Conservation (phyloP, 2,888 invertebrate genomes). For the Opisthograptis luteolata region DNA sequence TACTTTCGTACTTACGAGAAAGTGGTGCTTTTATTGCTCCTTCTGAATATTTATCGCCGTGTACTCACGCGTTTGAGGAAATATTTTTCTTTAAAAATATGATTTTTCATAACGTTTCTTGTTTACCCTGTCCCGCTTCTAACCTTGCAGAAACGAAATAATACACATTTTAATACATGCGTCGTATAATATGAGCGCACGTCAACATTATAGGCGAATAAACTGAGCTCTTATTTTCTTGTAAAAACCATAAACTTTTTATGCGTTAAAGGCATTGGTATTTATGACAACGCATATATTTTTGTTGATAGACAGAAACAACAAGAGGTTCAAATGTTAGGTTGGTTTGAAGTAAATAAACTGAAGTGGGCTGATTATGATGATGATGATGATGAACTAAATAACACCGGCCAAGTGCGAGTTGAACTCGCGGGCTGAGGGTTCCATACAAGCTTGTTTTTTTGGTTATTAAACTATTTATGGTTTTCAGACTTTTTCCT, state of each 20-base stretch:
- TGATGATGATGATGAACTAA: no score
- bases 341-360: conserved; percentile 32
- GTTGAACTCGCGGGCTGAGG: no score
- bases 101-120: conserved; percentile 43
- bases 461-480: no score
- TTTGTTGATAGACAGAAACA: conserved; percentile 30
- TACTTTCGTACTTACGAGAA: conserved; percentile 80
- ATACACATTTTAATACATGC: conserved; percentile 24
- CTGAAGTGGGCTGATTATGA: no score
- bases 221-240: conserved; percentile 51
- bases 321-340: conserved; percentile 28
- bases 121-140: conserved; percentile 23
- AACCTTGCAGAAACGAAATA: conserved; percentile 20
- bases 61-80: conserved; percentile 63
- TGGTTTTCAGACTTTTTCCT: no score
- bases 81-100: conserved; percentile 50
- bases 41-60: conserved; percentile 74
- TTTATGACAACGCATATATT: conserved; percentile 39
- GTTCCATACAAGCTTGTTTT: no score
- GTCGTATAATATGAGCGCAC: conserved; percentile 32
- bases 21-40: conserved; percentile 77
- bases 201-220: conserved; percentile 47
- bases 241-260: conserved; percentile 55
- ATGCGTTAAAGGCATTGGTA: conserved; percentile 47
- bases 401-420: no score